phyloP scores from a whole-genome alignment of 2,888 invertebrate genomes.

The Lepidochrysops patricia region DNA sequence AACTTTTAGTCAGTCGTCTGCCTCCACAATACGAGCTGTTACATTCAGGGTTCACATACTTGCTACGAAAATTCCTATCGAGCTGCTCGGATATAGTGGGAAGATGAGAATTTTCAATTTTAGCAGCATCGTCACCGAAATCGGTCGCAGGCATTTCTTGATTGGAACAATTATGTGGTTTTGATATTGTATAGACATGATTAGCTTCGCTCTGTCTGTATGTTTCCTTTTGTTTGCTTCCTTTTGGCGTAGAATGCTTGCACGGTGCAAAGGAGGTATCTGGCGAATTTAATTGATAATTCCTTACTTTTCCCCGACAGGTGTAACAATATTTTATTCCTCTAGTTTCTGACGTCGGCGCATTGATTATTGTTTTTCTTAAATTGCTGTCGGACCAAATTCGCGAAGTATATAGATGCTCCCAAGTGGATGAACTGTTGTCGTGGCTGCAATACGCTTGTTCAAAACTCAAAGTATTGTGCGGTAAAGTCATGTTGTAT shows the following conservation, averaged over 20 bases:
- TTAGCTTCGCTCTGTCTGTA: background rate
- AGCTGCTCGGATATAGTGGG: constrained; percentile 63
- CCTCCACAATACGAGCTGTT: constrained; percentile 41
- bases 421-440: constrained; percentile 44
- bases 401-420: constrained; percentile 57
- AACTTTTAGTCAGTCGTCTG: constrained; percentile 59
- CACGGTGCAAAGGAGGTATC: constrained; percentile 46
- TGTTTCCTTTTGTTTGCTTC: constrained; percentile 24
- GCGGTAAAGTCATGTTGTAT: constrained; percentile 46
- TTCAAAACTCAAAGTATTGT: constrained; percentile 35
- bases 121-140: constrained; percentile 15
- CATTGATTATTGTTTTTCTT: constrained; percentile 45
- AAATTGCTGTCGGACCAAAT: constrained; percentile 55
- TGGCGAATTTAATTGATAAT: constrained; percentile 52
- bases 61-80: constrained; percentile 54
- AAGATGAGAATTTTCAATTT: constrained; percentile 31
- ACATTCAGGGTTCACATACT: constrained; percentile 46
- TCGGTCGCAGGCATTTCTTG: constrained; percentile 8
- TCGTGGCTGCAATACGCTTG: constrained; percentile 36
- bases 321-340: constrained; percentile 55
- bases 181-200: background rate
- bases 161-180: background rate
- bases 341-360: constrained; percentile 40
- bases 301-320: constrained; percentile 63
- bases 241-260: constrained; percentile 58